phyloP scores from a whole-genome alignment of 2,797 vertebrate genomes.

The Decapterus maruadsi region DNA sequence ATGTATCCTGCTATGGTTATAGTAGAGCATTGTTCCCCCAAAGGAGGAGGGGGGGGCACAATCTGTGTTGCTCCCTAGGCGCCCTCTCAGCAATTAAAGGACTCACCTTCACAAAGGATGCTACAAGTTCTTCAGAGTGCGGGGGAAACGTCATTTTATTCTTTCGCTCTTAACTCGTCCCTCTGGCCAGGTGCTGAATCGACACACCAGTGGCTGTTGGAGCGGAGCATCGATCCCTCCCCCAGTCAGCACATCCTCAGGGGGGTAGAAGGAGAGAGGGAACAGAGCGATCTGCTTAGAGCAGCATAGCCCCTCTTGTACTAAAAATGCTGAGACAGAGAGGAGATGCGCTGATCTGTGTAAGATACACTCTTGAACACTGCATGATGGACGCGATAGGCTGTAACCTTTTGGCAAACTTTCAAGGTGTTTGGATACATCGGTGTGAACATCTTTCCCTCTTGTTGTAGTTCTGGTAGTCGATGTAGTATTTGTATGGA shows the following conservation, averaged over 20 bases:
- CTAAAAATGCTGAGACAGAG: constrained; percentile 83
- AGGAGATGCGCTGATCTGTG: constrained; percentile 80
- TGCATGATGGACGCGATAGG: constrained; percentile 60
- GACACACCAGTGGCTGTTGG: constrained; percentile 77
- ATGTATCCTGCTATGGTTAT: neutral
- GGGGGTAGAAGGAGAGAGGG: constrained; percentile 38
- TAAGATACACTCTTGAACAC: constrained; percentile 73
- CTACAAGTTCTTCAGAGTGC: constrained; percentile 70
- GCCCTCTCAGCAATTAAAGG: constrained; percentile 57
- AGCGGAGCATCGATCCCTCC: constrained; percentile 77
- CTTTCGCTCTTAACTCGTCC: constrained; percentile 56
- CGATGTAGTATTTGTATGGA: constrained; percentile 15
- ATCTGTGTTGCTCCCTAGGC: constrained; percentile 57
- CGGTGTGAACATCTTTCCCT: constrained; percentile 36
- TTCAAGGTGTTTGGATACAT: constrained; percentile 62
- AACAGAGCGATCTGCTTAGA: constrained; percentile 77
- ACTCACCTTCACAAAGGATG: constrained; percentile 79
- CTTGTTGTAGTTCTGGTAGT: constrained; percentile 30
- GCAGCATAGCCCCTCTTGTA: constrained; percentile 73
- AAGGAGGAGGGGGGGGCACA: constrained; percentile 46
- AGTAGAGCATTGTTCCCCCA: constrained; percentile 47
- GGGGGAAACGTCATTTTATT: constrained; percentile 66
- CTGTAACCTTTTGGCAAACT: constrained; percentile 67
- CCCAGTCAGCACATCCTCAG: constrained; percentile 67
- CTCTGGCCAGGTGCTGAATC: constrained; percentile 83